A percentile compares a stretch with the other conserved stretches of the same genome.
Evolutionary conservation across 2,797 vertebrate genomes (phyloP).

Genomic region (Oreonectes daqikongensis): DNA sequence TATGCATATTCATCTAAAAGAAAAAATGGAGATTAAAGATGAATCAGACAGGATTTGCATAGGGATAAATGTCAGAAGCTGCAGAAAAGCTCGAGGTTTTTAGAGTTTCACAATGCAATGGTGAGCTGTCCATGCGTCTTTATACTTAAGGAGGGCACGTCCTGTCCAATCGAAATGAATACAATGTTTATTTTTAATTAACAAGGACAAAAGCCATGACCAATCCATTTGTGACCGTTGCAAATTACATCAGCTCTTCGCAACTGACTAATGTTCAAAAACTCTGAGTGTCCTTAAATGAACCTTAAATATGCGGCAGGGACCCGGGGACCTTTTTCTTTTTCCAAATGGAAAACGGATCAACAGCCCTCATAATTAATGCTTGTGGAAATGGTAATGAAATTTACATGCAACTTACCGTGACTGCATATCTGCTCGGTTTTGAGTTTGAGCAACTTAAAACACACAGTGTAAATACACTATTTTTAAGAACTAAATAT

Average conservation of each 20-base stretch:
- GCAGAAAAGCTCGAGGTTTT: background rate
- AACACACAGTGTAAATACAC: constrained; percentile 7
- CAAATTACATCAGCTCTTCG: background rate
- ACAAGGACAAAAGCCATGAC: constrained; percentile 10
- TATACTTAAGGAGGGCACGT: background rate
- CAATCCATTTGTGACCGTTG: background rate
- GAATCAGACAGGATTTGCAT: constrained; percentile 22
- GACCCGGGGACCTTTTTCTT: background rate
- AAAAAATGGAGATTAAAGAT: constrained; percentile 3
- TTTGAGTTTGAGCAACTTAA: background rate
- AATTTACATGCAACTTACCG: background rate
- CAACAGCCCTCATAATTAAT: background rate
- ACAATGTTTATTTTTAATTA: constrained; percentile 14
- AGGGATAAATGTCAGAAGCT: constrained; percentile 23
- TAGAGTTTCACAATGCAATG: background rate
- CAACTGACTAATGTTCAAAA: background rate
- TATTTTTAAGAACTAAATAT: background rate
- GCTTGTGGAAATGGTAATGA: background rate
- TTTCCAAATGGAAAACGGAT: background rate
- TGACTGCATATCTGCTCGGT: background rate
- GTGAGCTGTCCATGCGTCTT: background rate
- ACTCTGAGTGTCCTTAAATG: background rate
- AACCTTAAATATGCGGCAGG: background rate
- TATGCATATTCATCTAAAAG: background rate
- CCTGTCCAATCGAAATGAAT: background rate